phyloP scores from a whole-genome alignment of 2,113 vertebrate genomes.

The Promerops cafer region DNA sequence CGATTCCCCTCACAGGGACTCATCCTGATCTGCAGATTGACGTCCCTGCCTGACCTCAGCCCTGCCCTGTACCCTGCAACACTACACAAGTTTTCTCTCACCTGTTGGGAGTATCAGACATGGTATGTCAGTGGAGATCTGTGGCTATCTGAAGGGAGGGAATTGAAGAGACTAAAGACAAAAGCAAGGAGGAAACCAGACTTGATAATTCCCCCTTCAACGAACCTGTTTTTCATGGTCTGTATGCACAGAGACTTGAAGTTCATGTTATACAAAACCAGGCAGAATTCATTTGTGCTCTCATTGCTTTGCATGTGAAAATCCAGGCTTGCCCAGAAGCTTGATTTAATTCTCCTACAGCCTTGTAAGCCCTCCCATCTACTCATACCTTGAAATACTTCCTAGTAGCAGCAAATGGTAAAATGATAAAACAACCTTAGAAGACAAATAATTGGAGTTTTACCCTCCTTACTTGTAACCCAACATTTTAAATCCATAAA shows the following conservation, averaged over 20 bases:
- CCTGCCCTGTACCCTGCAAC: not conserved
- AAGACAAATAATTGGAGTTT: not conserved
- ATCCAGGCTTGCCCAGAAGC: not conserved
- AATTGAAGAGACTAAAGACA: not conserved
- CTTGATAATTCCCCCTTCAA: not conserved
- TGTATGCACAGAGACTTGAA: not conserved
- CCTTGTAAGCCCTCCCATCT: not conserved
- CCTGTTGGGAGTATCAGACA: not conserved
- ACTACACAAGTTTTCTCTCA: not conserved
- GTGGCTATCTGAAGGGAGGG: not conserved
- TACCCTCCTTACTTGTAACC: not conserved
- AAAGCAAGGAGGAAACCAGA: conserved; percentile 16
- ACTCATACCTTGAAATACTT: not conserved
- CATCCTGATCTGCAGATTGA: not conserved
- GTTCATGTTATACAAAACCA: not conserved
- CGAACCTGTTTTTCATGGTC: conserved; percentile 35
- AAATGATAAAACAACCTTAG: not conserved
- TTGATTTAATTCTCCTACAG: not conserved
- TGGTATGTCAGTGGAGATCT: not conserved
- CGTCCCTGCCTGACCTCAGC: not conserved
- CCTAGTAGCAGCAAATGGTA: not conserved
- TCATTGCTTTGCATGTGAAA: conserved; percentile 5
- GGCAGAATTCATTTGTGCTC: not conserved
- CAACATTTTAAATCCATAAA: not conserved
- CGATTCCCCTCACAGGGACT: not conserved